A percentile compares a stretch with the other conserved stretches of the same genome.
phyloP scores from a whole-genome alignment of 2,113 vertebrate species.

The Elgaria multicarinata region DNA sequence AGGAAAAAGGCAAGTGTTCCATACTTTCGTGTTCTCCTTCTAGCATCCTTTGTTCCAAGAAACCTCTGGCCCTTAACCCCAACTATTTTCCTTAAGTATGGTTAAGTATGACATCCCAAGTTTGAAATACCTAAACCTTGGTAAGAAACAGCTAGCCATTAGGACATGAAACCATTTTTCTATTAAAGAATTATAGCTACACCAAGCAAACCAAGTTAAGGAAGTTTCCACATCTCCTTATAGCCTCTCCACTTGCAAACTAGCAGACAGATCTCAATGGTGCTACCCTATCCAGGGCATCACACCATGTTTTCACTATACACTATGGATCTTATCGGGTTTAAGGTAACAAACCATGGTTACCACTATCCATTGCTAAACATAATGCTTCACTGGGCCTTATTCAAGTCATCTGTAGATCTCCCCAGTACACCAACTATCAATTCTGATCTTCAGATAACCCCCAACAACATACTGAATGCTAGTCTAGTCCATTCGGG shows the following conservation, averaged over 20 bases:
- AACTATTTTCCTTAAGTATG: not conserved
- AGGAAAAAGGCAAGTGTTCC: not conserved
- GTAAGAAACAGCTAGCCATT: not conserved
- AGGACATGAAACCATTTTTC: not conserved
- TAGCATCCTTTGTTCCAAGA: fast-evolving
- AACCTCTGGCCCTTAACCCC: not conserved
- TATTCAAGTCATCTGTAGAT: not conserved
- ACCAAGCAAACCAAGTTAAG: not conserved
- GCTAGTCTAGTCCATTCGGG: not conserved
- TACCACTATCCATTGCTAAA: not conserved
- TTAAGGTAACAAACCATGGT: not conserved
- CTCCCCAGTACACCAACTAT: not conserved
- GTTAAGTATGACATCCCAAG: not conserved
- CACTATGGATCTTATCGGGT: too few relatives aligned
- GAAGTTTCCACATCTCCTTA: not conserved
- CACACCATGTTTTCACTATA: not conserved
- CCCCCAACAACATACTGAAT: not conserved
- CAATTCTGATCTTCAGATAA: not conserved
- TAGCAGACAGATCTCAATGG: not conserved
- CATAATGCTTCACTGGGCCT: not conserved
- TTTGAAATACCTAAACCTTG: not conserved
- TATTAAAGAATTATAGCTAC: not conserved
- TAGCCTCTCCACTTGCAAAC: not conserved
- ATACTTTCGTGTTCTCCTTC: not conserved
- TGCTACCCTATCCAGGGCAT: not conserved